Conservation (phyloP, 2,888 invertebrate genomes). For the Nebria salina region DNA sequence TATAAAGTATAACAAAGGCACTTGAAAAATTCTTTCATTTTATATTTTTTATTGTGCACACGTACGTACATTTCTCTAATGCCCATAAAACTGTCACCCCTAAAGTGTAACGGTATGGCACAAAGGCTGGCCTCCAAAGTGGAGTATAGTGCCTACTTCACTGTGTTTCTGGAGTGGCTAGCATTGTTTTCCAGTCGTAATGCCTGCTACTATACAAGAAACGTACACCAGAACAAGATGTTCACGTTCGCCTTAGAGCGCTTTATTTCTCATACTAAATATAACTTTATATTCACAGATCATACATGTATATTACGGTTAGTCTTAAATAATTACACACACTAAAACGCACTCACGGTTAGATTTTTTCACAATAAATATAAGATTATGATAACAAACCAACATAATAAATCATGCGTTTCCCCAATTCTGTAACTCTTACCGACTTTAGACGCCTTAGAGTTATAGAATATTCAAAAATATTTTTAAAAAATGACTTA, state of each 20-base stretch:
- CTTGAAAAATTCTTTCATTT: neutral
- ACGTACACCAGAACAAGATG: conserved; percentile 6
- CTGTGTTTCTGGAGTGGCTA: neutral
- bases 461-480: too few species aligned
- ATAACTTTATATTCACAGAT: neutral
- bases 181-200: conserved; percentile 13
- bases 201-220: neutral
- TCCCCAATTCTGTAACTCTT: too few species aligned
- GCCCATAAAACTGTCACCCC: conserved; percentile 18
- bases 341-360: too few species aligned
- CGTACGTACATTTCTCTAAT: conserved; percentile 4
- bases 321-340: too few species aligned
- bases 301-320: too few species aligned
- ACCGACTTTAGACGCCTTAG: too few species aligned
- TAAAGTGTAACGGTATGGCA: conserved; percentile 10
- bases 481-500: too few species aligned
- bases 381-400: too few species aligned
- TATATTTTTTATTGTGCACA: neutral
- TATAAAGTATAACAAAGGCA: neutral
- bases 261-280: neutral
- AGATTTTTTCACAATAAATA: too few species aligned
- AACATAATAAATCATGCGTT: too few species aligned
- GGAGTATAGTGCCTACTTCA: conserved; percentile 19
- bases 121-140: conserved; percentile 10
- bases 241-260: conserved; percentile 5